These are phyloP conservation scores for Heteractis magnifica DNA, from an alignment of 92 coral and sea anemone species.

Conservation along the genomic window DNA sequence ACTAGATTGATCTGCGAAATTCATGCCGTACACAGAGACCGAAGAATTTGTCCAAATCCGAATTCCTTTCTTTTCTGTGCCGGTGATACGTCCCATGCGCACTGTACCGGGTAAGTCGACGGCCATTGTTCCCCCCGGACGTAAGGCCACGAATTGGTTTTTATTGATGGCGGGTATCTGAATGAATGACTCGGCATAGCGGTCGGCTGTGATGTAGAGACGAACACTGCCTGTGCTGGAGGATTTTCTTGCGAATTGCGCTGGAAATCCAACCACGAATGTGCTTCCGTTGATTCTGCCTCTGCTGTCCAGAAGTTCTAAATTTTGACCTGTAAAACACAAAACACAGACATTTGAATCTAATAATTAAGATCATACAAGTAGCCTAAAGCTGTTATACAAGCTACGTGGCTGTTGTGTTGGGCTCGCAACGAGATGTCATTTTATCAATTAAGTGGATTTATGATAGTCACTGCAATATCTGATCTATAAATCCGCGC, in stretches of 20 bases:
- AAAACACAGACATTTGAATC: too few relatives aligned
- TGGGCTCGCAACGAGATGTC: too few relatives aligned
- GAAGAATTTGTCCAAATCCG: constrained; percentile 64
- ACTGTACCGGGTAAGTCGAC: constrained; percentile 55
- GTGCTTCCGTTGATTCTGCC: constrained; percentile 37
- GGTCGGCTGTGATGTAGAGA: constrained; percentile 61
- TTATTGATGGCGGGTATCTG: constrained; percentile 36
- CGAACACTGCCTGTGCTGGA: constrained; percentile 30
- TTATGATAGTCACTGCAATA: too few relatives aligned
- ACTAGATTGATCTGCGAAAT: constrained; percentile 34
- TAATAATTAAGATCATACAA: too few relatives aligned
- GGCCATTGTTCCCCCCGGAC: constrained; percentile 36
- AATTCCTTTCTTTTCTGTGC: constrained; percentile 58
- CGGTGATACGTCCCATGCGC: constrained; percentile 46
- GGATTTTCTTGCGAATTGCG: constrained; percentile 26
- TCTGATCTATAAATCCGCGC: too few relatives aligned
- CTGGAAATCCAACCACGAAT: constrained; percentile 64
- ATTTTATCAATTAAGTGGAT: too few relatives aligned
- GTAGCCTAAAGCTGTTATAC: too few relatives aligned
- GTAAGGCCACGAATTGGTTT: constrained; percentile 12
- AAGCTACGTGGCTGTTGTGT: too few relatives aligned
- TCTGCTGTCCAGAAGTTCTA: constrained; percentile 37
- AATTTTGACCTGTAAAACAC: not conserved
- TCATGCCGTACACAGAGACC: constrained; percentile 65
- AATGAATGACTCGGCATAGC: constrained; percentile 29